Conservation (phyloP, 1,140 invertebrate species). For the Orchesella cincta region DNA sequence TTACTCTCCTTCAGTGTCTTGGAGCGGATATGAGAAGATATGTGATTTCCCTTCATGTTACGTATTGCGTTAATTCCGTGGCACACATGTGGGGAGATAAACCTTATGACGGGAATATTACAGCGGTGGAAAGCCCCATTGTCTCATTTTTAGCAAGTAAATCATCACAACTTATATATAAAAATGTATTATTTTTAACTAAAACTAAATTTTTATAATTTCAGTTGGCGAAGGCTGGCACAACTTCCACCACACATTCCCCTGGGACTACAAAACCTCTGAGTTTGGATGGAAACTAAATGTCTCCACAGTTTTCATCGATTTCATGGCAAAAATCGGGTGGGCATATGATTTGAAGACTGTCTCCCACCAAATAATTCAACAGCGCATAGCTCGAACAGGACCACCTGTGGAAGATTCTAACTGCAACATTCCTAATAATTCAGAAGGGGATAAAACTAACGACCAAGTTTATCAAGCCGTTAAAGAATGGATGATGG, state of each 20-base stretch:
- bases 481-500: no score
- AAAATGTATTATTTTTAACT: not conserved
- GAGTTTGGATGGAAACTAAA: not conserved
- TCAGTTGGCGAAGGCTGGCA: conserved; percentile 43
- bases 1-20: conserved; percentile 49
- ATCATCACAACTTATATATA: not conserved
- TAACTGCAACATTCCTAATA: no score
- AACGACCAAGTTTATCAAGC: no score
- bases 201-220: not conserved
- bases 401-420: no score
- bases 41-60: conserved; percentile 60
- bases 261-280: not conserved
- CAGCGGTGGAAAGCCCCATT: not conserved
- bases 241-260: not conserved
- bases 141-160: not conserved
- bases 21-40: conserved; percentile 54
- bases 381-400: not conserved
- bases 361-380: not conserved
- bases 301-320: not conserved
- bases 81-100: conserved; percentile 64
- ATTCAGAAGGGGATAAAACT: no score
- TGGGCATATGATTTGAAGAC: not conserved
- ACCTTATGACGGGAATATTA: conserved; percentile 60
- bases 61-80: conserved; percentile 71
- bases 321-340: not conserved